Conservation (phyloP, 2,113 vertebrate genomes). For the Sylvia atricapilla region DNA sequence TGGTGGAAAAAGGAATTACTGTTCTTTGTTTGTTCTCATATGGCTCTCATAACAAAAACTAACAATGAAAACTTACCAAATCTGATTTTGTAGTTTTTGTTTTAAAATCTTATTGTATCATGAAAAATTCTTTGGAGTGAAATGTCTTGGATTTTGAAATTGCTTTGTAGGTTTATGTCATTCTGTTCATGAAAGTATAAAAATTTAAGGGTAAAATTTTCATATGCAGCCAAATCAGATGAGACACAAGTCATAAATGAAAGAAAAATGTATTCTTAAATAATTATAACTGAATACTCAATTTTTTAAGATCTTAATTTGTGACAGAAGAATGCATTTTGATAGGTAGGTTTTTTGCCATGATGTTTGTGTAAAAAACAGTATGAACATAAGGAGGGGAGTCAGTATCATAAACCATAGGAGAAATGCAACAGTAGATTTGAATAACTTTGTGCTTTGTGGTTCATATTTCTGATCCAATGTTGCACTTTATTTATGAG, state of each 20-base stretch:
- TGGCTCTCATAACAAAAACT: neutral
- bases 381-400: neutral
- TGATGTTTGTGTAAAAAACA: neutral
- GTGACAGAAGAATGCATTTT: neutral
- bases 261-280: neutral
- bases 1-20: neutral
- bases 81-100: neutral
- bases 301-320: neutral
- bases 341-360: neutral
- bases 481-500: neutral
- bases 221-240: neutral
- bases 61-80: neutral
- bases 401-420: neutral
- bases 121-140: neutral
- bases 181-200: neutral
- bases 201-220: neutral
- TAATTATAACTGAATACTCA: neutral
- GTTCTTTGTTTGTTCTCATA: neutral
- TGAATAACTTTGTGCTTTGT: neutral
- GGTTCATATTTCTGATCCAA: neutral
- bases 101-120: neutral
- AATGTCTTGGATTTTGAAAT: neutral
- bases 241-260: neutral
- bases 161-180: neutral
- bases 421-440: neutral